Evolutionary conservation across 2,888 invertebrate genomes (phyloP), one percentile per base, ranked within the genome.

Genomic region (Herminia tarsipennalis): DNA sequence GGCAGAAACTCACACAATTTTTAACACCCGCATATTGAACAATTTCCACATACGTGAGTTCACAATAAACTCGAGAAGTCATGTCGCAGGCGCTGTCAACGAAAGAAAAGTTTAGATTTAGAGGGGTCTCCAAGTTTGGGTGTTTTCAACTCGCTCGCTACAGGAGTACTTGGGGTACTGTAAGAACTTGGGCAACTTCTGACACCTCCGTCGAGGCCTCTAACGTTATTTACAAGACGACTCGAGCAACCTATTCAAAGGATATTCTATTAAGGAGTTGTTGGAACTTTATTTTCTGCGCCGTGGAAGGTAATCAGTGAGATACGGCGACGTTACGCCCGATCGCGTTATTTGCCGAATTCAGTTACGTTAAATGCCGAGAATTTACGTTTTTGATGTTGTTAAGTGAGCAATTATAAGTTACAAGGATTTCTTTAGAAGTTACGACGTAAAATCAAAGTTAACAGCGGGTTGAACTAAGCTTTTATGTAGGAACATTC

Each of bases 51-150:
- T 57, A 66, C 60, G 54, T 38, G 43, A 37, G 66, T 62, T 47
- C 54, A 49, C 60, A 70, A 64, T 62, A 67, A 73, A 71, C 73
- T 76, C 59, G 40, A 56, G 49, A 74, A 79, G 73, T 75, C 73
- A 66, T 75, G 73, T 73, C 67, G 73, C 67, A 66, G 67, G 66
- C 52, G 58, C 66, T 79, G 79, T 80, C 78, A 79, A 76, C 79
- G 65, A 66, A 56, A 61, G 66, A 65, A 73, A 82, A 83, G 75
- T 82, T 83, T 70, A 80, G 78, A 83, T 83, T 84, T 82, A 83
- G 73, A 76, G 78, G 68, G 80, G 77, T 79, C 71, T 57, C 57
- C 53, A 70, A 81, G 70, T 81, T 83, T 33, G 66, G 71, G 71
- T 72, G 73, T 70, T 73, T 69, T 61, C 70, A 68, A 63, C 59